phyloP scores from a whole-genome alignment of 2,113 vertebrate genomes.

The Ciconia boyciana region DNA sequence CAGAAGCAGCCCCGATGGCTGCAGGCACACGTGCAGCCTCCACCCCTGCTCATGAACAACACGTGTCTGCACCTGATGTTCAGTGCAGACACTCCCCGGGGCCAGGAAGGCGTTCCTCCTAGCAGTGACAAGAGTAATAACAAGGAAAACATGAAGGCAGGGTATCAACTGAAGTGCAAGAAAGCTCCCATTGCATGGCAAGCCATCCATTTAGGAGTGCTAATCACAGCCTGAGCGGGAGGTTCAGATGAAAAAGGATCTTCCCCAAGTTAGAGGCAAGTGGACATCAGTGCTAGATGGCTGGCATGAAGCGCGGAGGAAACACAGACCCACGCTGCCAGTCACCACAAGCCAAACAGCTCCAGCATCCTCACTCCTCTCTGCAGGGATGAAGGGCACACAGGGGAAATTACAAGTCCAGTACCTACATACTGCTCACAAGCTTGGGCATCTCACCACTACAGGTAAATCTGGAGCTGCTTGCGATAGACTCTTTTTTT shows the following conservation, averaged over 20 bases:
- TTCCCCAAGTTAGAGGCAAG: not conserved
- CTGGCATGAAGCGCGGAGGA: not conserved
- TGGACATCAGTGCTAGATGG: not conserved
- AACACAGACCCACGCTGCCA: rapidly evolving
- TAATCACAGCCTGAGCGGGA: not conserved
- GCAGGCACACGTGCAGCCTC: not conserved
- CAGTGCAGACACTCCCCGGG: not conserved
- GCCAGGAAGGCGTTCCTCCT: not conserved
- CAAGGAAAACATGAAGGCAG: not conserved
- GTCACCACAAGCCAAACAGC: not conserved
- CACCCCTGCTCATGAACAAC: not conserved
- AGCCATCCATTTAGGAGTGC: not conserved
- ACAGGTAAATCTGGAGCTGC: not conserved
- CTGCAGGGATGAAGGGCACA: not conserved
- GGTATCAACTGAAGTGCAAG: not conserved
- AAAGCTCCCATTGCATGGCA: not conserved
- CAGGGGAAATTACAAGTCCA: not conserved
- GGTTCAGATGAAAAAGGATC: not conserved
- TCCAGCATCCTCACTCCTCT: not conserved
- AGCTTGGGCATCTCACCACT: not conserved
- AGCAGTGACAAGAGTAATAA: not conserved
- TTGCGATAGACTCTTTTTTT: not conserved
- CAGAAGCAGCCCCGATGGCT: not conserved
- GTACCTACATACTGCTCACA: not conserved
- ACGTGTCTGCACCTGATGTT: rapidly evolving